phyloP scores from a whole-genome alignment of 2,797 vertebrate species.

The Champsocephalus esox region DNA sequence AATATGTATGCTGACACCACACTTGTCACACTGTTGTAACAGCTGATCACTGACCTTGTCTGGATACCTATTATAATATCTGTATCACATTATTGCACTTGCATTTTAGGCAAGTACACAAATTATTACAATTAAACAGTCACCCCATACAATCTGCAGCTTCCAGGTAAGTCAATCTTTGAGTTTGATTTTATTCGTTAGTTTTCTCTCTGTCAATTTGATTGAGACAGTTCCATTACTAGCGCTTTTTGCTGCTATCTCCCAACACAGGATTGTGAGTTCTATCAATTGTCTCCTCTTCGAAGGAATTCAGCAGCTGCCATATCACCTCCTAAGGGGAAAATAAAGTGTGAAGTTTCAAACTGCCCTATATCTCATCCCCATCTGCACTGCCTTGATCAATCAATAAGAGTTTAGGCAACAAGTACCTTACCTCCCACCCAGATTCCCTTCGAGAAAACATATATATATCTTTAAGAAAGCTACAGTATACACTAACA shows the following conservation, averaged over 20 bases:
- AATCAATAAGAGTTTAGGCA: background rate
- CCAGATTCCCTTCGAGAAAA: background rate
- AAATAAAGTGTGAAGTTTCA: slow-evolving; percentile 18
- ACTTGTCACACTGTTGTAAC: slow-evolving; percentile 21
- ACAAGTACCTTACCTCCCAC: background rate
- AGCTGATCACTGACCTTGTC: slow-evolving; percentile 59
- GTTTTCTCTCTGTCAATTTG: background rate
- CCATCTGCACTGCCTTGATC: background rate
- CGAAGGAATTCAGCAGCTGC: slow-evolving; percentile 5
- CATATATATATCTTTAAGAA: no score
- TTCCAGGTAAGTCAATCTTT: slow-evolving; percentile 13
- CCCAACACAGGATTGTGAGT: background rate
- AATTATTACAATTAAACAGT: slow-evolving; percentile 22
- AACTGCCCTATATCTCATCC: background rate
- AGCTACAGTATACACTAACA: background rate
- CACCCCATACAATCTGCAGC: background rate
- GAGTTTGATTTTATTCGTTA: background rate
- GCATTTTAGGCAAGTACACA: slow-evolving; percentile 33
- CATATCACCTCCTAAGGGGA: slow-evolving; percentile 2
- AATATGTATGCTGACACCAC: slow-evolving; percentile 42
- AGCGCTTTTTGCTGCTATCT: background rate
- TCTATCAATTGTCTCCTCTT: slow-evolving; percentile 1
- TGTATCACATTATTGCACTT: slow-evolving; percentile 29
- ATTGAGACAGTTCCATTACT: background rate
- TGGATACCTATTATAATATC: slow-evolving; percentile 24